Base-by-base conservation (phyloP, 1,140 invertebrate genomes). In the Trachymyrmex septentrionalis region DNA sequence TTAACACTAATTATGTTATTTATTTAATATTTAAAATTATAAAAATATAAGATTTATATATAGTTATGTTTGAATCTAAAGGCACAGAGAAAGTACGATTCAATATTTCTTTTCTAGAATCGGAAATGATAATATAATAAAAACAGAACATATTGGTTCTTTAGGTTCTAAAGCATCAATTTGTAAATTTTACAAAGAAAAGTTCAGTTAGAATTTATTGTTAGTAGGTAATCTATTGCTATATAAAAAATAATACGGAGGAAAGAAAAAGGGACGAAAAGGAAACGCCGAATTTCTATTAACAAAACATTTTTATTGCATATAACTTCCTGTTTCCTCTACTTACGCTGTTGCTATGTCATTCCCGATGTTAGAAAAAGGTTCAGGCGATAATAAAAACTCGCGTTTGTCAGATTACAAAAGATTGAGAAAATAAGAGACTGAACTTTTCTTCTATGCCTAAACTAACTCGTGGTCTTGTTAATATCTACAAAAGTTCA, bases 241-340 rank as follows among this genome's bases (percentile, higher is more conserved):
- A 27, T 0, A n/a, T n/a, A n/a, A 86, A 44, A 86, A 38, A 27
- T 34, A 21, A 73, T 34, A 61, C 1, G 34, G 3, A n/a, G 34
- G 7, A 14, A 19, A 44, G 16, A 81, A 61, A 19, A 59, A 10
- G 2, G 64, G n/a, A 44, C 16, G 48, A 50, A 3, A 48, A 38
- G 44, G 4, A 30, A 63, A 84, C 2, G 38, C 5, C 3, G 1
- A 75, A 30, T 50, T 73, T 87, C 80, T 87, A 76, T 85, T 87
- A 87, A 90, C 76, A 87, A 90, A 90, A 89, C 71, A 77, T 48
- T 66, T 90, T 88, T 90, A 86, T 86, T 86, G 57, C 50, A 63
- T 85, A 80, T 85, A 80, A 69, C 50, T 75, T 69, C 38, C 21
- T 86, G 53, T 71, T 81, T 77, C 24, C 50, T 63, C 77, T 89